Base-by-base conservation (phyloP, 2,888 invertebrate genomes). In the Plebejus anna region DNA sequence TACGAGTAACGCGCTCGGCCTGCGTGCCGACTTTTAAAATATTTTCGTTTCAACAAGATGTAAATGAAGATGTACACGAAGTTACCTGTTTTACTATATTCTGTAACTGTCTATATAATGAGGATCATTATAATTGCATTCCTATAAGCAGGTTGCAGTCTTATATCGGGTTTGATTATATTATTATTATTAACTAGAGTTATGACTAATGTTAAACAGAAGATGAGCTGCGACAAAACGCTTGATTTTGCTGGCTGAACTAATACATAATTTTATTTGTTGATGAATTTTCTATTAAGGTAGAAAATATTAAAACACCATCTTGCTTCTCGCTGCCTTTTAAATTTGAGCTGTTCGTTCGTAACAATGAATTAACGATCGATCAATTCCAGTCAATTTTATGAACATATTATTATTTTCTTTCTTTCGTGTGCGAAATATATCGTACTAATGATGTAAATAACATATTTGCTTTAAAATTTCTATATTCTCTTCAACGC, bases 111-210 rank as follows among this genome's bases (percentile, higher is more conserved):
- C 32, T 28, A 55, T 72, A 47, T 70, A n/a, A 42, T 51, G 47
- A 28, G 32, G 51, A 13, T 73, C 73, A 72, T 71, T 76, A 71
- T 55, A 38, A 71, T 76, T 76, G 59, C 71, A 71, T 76, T 59
- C 76, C 76, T 72, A 75, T 57, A 42, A 47, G 42, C 72, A 42
- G 57, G 47, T 72, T 72, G 76, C 76, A 76, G 76, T 76, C 71
- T 76, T 76, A 47, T 76, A 16, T 72, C 70, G 71, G 76, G 76
- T 76, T 76, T 72, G 57, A 72, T 72, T 76, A 38, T 42, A 72
- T 59, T 42, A 47, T 76, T 47, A 73, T 73, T 73, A 51, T 55
- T 55, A 73, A 51, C 73, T 73, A 73, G 55, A 51, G 36, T 73
- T 73, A 73, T 55, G 28, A 55, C 73, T 73, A 73, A 73, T 51